Percentiles rank a stretch among this genome's conserved stretches.
These are phyloP conservation scores for Aethes cnicana DNA, from an alignment of 2,888 invertebrate genomes.

Conservation along the genomic window DNA sequence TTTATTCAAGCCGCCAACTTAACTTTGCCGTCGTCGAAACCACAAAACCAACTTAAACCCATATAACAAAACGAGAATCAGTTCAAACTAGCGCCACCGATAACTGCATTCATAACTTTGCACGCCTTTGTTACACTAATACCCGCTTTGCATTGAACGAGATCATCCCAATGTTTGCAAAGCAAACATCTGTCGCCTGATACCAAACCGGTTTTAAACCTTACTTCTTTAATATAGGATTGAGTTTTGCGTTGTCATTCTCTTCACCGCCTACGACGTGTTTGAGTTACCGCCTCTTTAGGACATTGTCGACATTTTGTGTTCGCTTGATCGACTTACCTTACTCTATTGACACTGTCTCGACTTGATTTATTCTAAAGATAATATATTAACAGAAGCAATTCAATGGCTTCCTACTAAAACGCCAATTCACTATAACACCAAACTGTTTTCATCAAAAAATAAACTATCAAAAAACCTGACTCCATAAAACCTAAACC, in stretches of 20 bases:
- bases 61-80: conserved; percentile 1
- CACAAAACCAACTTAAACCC: not conserved
- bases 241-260: not conserved
- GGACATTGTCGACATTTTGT: conserved; percentile 32
- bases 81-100: not conserved
- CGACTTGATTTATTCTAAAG: not conserved
- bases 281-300: conserved; percentile 40
- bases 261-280: conserved; percentile 45
- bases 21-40: not conserved
- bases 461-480: conserved; percentile 48
- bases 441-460: conserved; percentile 35
- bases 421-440: no score
- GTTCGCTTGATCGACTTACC: conserved; percentile 30
- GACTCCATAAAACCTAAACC: conserved; percentile 53
- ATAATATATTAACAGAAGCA: no score
- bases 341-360: conserved; percentile 13
- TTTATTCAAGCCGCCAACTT: conserved; percentile 45
- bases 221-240: not conserved
- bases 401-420: no score
- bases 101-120: conserved; percentile 13
- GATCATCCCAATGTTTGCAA: conserved; percentile 38
- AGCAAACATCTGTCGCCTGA: conserved; percentile 67
- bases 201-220: not conserved
- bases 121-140: conserved; percentile 56
- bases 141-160: conserved; percentile 51